Base-by-base conservation (phyloP, 2,888 invertebrate genomes). In the Caenorhabditis becei region DNA sequence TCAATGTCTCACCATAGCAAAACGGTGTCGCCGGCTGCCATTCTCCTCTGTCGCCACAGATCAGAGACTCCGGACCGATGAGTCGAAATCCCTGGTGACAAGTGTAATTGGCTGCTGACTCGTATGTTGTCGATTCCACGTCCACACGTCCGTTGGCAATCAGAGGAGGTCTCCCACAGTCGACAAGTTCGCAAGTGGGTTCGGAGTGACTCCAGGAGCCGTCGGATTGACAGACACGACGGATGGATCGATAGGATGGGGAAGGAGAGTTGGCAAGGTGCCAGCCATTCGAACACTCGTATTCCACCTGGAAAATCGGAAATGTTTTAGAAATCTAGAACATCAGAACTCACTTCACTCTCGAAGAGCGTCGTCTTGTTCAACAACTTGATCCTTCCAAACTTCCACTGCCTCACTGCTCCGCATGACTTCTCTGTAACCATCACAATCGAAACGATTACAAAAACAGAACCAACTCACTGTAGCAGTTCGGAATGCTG, bases 1-100 rank as follows among this genome's bases (percentile, higher is more conserved):
- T 18, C 3, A 8, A 8, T 47, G 1, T 20, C 79, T 37, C 20
- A 87, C 88, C 88, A 79, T 88, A 88, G 61, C 88, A 88, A 70
- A 88, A 86, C 44, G 88, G 88, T 14, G 85, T 78, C 4, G 84
- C 72, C 10, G 88, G 88, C 26, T 85, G 83, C 88, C 88, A 88
- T 44, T 69, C 59, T 2, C 85, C 87, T 37, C 78, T 71, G 71
- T 86, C 87, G 1, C 80, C 69, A 70, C 88, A 88, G 54, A 82
- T 82, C 28, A 86, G 47, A 20, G 74, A 74, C 35, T 84, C 86
- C 28, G 85, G 86, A 14, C 88, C 88, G 62, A 88, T 86, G 44
- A 88, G 74, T 24, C 87, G 84, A 54, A 80, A 87, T n/a, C 84
- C 87, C 24, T 82, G 71, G 20, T 80, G 75, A 59, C 88, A 88